These are phyloP conservation scores for Neodon shergylaensis DNA, from an alignment of 2,113 vertebrate genomes.

Conservation along the genomic window DNA sequence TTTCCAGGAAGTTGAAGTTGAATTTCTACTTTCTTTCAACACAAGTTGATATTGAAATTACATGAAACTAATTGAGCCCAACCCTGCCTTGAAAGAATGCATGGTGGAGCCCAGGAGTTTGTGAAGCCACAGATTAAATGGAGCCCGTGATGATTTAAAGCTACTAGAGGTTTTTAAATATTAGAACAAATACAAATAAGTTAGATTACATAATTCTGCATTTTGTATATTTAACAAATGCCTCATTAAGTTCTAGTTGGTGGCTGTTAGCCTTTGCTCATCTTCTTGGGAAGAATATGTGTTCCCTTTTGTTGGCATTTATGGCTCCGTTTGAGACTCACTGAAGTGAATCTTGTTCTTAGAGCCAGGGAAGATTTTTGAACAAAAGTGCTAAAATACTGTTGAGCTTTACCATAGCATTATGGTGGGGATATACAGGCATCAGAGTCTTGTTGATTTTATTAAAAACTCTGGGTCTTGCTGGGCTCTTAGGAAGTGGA, in stretches of 20 bases:
- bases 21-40: constrained; percentile 43
- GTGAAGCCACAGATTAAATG: background rate
- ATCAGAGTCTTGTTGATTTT: background rate
- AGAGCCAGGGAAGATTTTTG: background rate
- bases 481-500: background rate
- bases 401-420: background rate
- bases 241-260: background rate
- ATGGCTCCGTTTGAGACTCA: constrained; percentile 15
- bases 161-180: background rate
- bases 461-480: background rate
- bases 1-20: constrained; percentile 49
- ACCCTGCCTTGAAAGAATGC: background rate
- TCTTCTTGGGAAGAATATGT: background rate
- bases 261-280: background rate
- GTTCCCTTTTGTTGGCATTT: background rate
- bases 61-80: constrained; percentile 24
- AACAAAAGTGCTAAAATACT: constrained; percentile 25
- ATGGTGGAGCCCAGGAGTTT: background rate
- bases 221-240: constrained; percentile 10
- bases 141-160: background rate
- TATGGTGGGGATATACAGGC: background rate
- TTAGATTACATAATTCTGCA: background rate
- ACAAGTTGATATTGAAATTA: background rate
- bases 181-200: background rate
- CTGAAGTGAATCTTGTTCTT: background rate